Conservation (phyloP, 1,140 invertebrate species). For the Caenorhabditis inopinata region DNA sequence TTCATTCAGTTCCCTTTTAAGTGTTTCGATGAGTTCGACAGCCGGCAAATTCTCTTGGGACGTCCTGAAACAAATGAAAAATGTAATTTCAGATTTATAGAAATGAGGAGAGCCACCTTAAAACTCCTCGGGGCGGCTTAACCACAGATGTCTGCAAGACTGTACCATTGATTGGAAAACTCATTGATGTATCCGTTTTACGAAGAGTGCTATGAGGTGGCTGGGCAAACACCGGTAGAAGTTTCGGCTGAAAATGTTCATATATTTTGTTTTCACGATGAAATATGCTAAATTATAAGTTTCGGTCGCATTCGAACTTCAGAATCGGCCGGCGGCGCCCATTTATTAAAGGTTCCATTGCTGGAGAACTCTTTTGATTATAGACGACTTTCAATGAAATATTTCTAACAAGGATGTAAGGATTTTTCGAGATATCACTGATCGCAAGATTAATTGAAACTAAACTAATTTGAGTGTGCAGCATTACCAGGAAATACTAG, state of each 20-base stretch:
- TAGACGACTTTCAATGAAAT: no score
- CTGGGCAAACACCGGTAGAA: not conserved
- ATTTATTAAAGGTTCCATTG: no score
- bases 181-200: slow-evolving; percentile 38
- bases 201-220: slow-evolving; percentile 21
- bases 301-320: no score
- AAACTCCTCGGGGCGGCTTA: not conserved
- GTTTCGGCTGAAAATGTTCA: not conserved
- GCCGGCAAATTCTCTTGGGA: not conserved
- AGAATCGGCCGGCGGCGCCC: no score
- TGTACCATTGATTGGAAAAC: slow-evolving; percentile 35
- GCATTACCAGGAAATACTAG: no score
- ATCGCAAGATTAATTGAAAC: no score
- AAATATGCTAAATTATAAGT: no score
- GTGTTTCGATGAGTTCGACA: not conserved
- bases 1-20: slow-evolving; percentile 7
- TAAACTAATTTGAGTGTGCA: no score
- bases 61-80: not conserved
- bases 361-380: no score
- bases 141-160: not conserved
- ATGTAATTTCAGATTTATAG: not conserved
- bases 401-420: no score
- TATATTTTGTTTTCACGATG: not conserved
- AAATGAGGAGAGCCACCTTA: not conserved
- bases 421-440: no score